Evolutionary conservation across 2,113 vertebrate genomes (phyloP).

Genomic region (Callocephalon fimbriatum): DNA sequence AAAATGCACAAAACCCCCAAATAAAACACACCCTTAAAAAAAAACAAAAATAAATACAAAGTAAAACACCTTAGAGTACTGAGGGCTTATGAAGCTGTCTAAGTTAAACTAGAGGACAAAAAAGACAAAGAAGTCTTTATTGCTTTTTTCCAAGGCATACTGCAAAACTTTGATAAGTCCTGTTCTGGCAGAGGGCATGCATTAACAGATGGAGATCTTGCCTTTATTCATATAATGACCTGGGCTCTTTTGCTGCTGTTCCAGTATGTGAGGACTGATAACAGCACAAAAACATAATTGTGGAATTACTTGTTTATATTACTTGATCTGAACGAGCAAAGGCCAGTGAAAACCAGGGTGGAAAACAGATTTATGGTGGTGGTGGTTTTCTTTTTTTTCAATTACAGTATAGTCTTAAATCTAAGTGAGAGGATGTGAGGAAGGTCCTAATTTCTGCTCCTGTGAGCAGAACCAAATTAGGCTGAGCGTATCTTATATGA

Average conservation of each 20-base stretch:
- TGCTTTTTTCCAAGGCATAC: neutral
- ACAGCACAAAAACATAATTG: neutral
- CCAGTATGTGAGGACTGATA: conserved; percentile 15
- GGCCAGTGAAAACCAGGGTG: neutral
- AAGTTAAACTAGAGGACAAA: neutral
- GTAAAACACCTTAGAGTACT: neutral
- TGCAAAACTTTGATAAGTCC: neutral
- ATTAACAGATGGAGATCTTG: neutral
- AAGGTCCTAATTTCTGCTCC: neutral
- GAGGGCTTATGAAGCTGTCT: neutral
- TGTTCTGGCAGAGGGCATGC: neutral
- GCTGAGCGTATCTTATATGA: neutral
- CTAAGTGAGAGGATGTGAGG: neutral
- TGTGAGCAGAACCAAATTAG: neutral
- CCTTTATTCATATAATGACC: neutral
- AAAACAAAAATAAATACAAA: neutral
- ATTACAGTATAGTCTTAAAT: neutral
- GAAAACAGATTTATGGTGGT: neutral
- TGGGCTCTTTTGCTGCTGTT: neutral
- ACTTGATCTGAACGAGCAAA: neutral
- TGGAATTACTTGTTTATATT: conserved; percentile 9
- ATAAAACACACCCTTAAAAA: neutral
- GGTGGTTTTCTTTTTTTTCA: neutral
- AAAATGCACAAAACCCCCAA: neutral
- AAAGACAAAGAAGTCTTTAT: neutral